A percentile compares a stretch with the other conserved stretches of the same genome.
Conservation (phyloP, 1,140 invertebrate species). For the Leptinotarsa lineolata region DNA sequence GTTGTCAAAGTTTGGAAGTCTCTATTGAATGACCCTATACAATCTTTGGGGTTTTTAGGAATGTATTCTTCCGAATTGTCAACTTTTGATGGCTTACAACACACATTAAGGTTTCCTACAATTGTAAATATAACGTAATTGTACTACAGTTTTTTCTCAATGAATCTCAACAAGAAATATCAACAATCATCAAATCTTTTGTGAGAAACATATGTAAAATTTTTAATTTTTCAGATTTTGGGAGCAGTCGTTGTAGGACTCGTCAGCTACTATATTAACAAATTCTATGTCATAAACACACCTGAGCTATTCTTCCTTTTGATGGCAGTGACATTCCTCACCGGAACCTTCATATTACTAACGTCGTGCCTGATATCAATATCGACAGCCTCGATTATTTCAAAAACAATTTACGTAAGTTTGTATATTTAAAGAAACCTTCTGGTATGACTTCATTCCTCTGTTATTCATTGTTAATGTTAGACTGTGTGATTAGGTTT, state of each 20-base stretch:
- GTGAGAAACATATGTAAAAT: too few relatives aligned
- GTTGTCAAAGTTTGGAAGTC: too few relatives aligned
- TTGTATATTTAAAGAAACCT: slow-evolving; percentile 3
- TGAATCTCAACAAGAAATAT: too few relatives aligned
- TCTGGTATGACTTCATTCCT: slow-evolving; percentile 9
- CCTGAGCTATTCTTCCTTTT: slow-evolving; percentile 75
- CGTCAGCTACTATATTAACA: slow-evolving; percentile 61
- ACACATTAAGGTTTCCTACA: too few relatives aligned
- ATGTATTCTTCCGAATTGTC: too few relatives aligned
- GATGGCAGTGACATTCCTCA: slow-evolving; percentile 73
- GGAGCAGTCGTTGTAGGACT: slow-evolving; percentile 74
- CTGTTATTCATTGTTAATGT: not conserved
- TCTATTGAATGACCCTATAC: too few relatives aligned
- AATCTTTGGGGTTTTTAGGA: too few relatives aligned
- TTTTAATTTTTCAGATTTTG: slow-evolving; percentile 65
- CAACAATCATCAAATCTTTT: too few relatives aligned
- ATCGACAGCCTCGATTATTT: slow-evolving; percentile 76
- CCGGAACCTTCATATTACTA: slow-evolving; percentile 75
- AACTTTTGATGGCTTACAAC: too few relatives aligned
- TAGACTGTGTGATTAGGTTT: not conserved
- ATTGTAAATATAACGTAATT: too few relatives aligned
- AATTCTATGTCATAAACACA: slow-evolving; percentile 50
- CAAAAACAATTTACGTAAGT: slow-evolving; percentile 79
- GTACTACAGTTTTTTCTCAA: too few relatives aligned
- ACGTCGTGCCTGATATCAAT: slow-evolving; percentile 74